phyloP scores from a whole-genome alignment of 2,888 invertebrate species.

The Nezara viridula region DNA sequence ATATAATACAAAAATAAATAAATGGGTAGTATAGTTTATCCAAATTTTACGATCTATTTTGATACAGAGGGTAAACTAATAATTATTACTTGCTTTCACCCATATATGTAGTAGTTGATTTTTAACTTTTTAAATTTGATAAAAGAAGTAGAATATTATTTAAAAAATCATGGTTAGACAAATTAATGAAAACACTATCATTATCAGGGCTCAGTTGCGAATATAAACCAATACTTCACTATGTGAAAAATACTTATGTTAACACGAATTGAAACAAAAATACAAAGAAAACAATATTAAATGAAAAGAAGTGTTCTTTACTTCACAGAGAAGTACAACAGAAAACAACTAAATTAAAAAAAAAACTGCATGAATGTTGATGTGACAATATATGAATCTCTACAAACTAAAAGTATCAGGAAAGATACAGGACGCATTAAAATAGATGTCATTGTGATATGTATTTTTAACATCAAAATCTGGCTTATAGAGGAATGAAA shows the following conservation, averaged over 20 bases:
- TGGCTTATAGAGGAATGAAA: neutral
- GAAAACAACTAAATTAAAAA: neutral
- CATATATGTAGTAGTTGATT: neutral
- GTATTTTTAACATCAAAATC: neutral
- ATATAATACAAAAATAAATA: too few relatives aligned
- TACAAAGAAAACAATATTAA: neutral
- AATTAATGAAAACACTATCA: neutral
- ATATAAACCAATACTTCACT: neutral
- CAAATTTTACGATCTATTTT: too few relatives aligned
- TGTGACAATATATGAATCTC: neutral
- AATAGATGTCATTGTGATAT: neutral
- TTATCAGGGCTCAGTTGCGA: neutral
- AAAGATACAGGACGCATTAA: neutral
- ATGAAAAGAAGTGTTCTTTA: neutral
- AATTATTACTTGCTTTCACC: too few relatives aligned
- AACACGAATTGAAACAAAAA: neutral
- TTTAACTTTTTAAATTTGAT: neutral
- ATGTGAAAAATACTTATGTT: neutral
- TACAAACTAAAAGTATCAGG: neutral
- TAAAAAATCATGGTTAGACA: neutral
- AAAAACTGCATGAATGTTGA: neutral
- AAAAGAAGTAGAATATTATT: neutral
- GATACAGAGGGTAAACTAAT: too few relatives aligned
- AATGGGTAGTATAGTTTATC: too few relatives aligned
- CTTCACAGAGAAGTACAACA: neutral